Base-by-base conservation (phyloP, 2,888 invertebrate species). In the Rugalucina vietnamica region DNA sequence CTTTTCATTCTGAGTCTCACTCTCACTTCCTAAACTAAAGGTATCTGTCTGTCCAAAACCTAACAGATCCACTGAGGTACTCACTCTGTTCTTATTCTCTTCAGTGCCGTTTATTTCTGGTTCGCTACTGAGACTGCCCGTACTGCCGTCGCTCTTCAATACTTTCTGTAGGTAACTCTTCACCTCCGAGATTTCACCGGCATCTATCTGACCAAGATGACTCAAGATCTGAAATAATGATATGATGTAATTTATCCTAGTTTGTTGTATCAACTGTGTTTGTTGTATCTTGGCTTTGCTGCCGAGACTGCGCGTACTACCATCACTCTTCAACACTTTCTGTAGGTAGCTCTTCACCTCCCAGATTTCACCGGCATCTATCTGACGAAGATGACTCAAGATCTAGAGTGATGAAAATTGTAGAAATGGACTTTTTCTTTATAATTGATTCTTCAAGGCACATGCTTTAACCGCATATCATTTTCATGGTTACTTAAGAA, bases 271-370 rank as follows among this genome's bases (percentile, higher is more conserved):
- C 50, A n/a, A n/a, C n/a, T n/a, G n/a, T n/a, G n/a, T n/a, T n/a
- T n/a, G n/a, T n/a, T n/a, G n/a, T n/a, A n/a, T n/a, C n/a, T n/a
- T n/a, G n/a, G n/a, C n/a, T n/a, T n/a, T n/a, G n/a, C 57, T 39
- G 34, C 54, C 72, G 8, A 76, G 76, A 74, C 91, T 91, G 39
- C 43, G 69, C 8, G 65, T 73, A 72, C 91, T 91, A n/a, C 90
- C 91, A 27, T 90, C 91, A 54, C 88, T 91, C 70, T 91, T 90
- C 34, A 94, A 87, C 24, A 94, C 91, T 79, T 93, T 97, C 90
- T 97, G 96, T 84, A 99, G 96, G 94, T 98, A 99, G 0, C 97
- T 96, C 93, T 97, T 97, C 60, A 99, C 95, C 94, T 99, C 99
- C 0, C 98, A 97, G 91, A 97, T 97, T 90, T 97, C 97, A 82